phyloP scores from a whole-genome alignment of 2,113 vertebrate species.

The Atherinomorus stipes region DNA sequence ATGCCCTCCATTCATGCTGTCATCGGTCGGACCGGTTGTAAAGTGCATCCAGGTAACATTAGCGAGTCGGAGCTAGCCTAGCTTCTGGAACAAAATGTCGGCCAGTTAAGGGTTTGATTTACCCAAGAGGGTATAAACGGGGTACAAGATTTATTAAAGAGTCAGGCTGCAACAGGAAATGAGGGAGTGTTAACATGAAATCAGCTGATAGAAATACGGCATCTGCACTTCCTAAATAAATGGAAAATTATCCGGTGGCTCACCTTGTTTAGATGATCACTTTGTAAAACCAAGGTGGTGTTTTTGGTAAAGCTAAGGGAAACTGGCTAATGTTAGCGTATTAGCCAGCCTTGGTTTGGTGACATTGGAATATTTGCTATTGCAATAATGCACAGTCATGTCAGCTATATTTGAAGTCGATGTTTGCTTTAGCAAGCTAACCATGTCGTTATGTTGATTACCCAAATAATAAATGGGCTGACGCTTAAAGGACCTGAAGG shows the following conservation, averaged over 20 bases:
- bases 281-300: conserved; percentile 19
- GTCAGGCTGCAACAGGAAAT: background rate
- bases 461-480: background rate
- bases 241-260: conserved; percentile 51
- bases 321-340: conserved; percentile 38
- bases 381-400: conserved; percentile 19
- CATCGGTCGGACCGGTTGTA: conserved; percentile 43
- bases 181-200: conserved; percentile 8
- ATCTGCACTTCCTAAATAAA: background rate
- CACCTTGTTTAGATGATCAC: conserved; percentile 56
- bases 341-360: conserved; percentile 34
- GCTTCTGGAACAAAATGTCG: conserved; percentile 91
- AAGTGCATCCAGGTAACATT: conserved; percentile 67
- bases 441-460: background rate
- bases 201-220: conserved; percentile 23
- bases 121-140: conserved; percentile 53
- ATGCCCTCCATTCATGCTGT: conserved; percentile 57
- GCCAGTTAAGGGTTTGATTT: conserved; percentile 81
- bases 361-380: conserved; percentile 8
- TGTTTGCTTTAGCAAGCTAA: background rate
- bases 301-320: conserved; percentile 46
- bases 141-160: conserved; percentile 36
- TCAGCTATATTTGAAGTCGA: conserved; percentile 3
- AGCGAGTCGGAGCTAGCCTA: conserved; percentile 71
- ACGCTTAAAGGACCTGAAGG: conserved; percentile 4